Base-by-base conservation (phyloP, 2,888 invertebrate species). In the Lasioglossum oenotherae region DNA sequence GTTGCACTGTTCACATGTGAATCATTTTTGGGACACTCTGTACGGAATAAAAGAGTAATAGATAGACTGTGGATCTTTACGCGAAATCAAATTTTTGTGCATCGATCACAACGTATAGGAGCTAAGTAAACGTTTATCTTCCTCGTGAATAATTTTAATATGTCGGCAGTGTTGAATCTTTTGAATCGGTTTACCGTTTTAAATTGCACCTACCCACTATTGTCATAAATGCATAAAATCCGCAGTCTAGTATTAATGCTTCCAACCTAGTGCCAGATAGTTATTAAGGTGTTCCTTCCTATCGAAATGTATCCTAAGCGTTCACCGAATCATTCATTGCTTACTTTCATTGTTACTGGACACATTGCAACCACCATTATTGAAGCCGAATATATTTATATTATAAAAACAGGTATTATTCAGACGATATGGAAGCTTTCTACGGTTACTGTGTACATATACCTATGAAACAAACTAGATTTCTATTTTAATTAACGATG, bases 401-500 rank as follows among this genome's bases (percentile, higher is more conserved):
- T 53, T 41, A 69, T 12, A 38, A 41, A 27, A 71, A 38, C 53
- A 38, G 44, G 64, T 46, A 76, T 46, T 74, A 64, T 76, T 60
- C 46, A n/a, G 41, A 41, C 35, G 38, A 49, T 71, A 67, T 76
- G 38, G 49, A 80, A 69, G 69, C 76, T 41, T 85, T 76, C 46
- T 46, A 79, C 57, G 67, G 76, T 79, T 79, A 79, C 64, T 73
- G 46, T 80, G 46, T 64, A 67, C 81, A 80, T 60, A 73, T 10
- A 41, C 44, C 23, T 71, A 60, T 8, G 12, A 64, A 57, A 80
- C 35, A 31, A 57, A 69, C 49, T 49, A 41, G 46, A 80, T 46
- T 67, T 79, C 57, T 82, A 84, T 84, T 81, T 83, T 83, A 73
- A 76, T 83, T 74, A 83, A 80, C 72, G 46, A 57, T 67, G 83